phyloP scores from a whole-genome alignment of 1,140 invertebrate species.

The Apis cerana region DNA sequence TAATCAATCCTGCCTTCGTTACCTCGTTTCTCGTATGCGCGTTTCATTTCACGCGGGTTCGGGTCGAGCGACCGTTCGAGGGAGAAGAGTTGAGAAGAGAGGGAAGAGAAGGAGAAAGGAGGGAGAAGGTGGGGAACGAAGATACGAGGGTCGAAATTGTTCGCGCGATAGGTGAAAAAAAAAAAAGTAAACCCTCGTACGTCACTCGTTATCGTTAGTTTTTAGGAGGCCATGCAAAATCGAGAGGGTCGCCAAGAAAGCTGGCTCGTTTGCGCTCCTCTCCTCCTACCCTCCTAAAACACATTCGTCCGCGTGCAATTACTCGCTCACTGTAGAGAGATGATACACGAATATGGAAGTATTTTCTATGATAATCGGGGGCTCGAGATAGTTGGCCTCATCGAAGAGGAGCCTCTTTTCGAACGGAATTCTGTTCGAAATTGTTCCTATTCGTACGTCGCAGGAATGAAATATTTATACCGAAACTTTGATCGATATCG shows the following conservation, averaged over 20 bases:
- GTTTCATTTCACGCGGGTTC: too few species aligned
- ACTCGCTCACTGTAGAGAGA: neutral
- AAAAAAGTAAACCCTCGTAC: conserved; percentile 25
- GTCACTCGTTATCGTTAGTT: conserved; percentile 49
- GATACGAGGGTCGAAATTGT: conserved; percentile 33
- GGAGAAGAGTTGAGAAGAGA: neutral
- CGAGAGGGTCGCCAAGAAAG: conserved; percentile 42
- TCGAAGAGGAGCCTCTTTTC: too few species aligned
- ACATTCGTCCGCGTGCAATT: neutral
- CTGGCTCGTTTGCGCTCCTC: conserved; percentile 29
- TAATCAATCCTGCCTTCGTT: too few species aligned
- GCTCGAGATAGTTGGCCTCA: too few species aligned
- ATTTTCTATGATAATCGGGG: too few species aligned
- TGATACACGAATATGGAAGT: neutral
- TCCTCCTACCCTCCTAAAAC: neutral
- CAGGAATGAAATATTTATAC: too few species aligned
- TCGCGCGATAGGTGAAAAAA: conserved; percentile 3
- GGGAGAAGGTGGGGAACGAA: neutral
- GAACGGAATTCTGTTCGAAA: too few species aligned
- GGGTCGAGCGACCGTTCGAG: too few species aligned
- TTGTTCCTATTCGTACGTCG: too few species aligned
- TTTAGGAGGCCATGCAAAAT: conserved; percentile 43
- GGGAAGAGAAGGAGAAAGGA: too few species aligned
- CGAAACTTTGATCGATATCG: too few species aligned
- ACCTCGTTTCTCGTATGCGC: too few species aligned